Base-by-base conservation (phyloP, 2,888 invertebrate genomes). In the Phania funesta region DNA sequence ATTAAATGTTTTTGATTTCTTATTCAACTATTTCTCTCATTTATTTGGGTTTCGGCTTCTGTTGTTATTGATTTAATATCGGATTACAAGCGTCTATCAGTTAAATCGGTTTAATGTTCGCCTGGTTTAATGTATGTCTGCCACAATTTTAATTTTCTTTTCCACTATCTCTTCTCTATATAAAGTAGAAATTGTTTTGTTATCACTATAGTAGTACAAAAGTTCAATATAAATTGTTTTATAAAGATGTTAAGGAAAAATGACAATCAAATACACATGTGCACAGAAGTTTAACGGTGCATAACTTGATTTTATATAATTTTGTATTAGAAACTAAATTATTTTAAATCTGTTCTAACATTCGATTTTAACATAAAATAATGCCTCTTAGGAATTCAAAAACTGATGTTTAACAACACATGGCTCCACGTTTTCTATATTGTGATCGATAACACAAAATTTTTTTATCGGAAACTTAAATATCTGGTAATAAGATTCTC, bases 191-290 rank as follows among this genome's bases (percentile, higher is more conserved):
- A 32, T 35, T 24, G 2, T 11, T 64, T 48, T 50, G 5, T 24
- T 24, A 32, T 9, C n/a, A 16, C 20, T 32, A 20, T 32, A 4
- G 16, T 35, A 18, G 32, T 58, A 58, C 8, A 32, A 71, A 20
- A 48, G 4, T 6, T 20, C n/a, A 46, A 58, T 56, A 56, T 29
- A 8, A 71, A 50, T 38, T 50, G 20, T 50, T 44, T 41, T 35
- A 56, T 22, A 67, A 58, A 75, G 16, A 67, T 38, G 56, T 56
- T 22, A 41, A 22, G 0, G 20, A 65, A 48, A 29, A 22, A 58
- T 24, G 7, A 22, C n/a, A 48, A 20, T 9, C 24, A 65, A 65
- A 67, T 58, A 60, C 41, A 60, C 9, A 3, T 16, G 41, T 26
- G 60, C 16, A 0, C n/a, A n/a, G 4, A 41, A 60, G 41, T 22